phyloP scores from a whole-genome alignment of 2,113 vertebrate genomes.

The Collichthys lucidus region DNA sequence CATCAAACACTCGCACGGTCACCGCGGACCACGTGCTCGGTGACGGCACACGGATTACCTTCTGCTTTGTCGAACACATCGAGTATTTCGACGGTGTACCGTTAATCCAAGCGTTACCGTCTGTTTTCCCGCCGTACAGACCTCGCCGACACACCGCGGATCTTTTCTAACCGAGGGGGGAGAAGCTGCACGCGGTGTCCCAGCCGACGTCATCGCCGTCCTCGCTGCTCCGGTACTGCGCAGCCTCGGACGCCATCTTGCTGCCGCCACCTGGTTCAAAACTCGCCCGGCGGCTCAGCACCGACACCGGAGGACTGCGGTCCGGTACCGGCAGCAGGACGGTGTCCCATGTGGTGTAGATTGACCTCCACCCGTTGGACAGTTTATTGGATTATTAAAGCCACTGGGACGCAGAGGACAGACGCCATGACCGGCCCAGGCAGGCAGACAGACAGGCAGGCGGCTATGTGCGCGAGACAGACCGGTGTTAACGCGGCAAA shows the following conservation, averaged over 20 bases:
- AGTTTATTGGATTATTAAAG: background rate
- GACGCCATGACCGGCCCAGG: background rate
- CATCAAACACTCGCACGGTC: background rate
- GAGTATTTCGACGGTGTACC: background rate
- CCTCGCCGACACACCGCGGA: conserved; percentile 11
- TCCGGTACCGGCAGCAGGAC: accelerated
- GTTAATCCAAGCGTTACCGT: conserved; percentile 11
- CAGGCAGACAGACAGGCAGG: background rate
- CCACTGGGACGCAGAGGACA: background rate
- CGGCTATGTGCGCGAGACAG: too few species aligned
- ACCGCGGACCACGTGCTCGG: conserved; percentile 35
- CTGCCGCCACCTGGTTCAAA: conserved; percentile 55
- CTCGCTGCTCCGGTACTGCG: conserved; percentile 52
- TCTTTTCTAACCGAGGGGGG: background rate
- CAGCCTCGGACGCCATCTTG: conserved; percentile 74
- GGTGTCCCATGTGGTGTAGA: accelerated
- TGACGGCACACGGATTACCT: conserved; percentile 56
- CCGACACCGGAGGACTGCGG: background rate
- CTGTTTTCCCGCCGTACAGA: background rate
- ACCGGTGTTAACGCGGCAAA: too few species aligned
- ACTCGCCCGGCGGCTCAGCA: background rate
- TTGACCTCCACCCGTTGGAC: background rate
- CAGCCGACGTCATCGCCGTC: conserved; percentile 55
- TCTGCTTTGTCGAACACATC: background rate
- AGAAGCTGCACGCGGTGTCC: conserved; percentile 34